Base-by-base conservation (phyloP, 2,113 vertebrate genomes). In the Tricholaema leucomelas region DNA sequence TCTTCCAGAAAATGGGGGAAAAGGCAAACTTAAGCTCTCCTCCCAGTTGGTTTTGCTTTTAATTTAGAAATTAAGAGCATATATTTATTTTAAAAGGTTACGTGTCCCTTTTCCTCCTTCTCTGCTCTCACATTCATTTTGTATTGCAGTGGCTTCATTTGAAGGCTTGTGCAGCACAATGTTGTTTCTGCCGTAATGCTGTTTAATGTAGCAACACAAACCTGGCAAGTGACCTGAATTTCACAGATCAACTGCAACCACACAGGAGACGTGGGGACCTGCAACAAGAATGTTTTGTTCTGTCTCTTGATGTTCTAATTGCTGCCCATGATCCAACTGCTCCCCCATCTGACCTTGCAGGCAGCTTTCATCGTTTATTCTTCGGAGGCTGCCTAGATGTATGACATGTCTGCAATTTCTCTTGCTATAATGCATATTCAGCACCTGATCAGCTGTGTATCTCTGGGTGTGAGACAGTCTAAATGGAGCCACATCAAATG, bases 151-250 rank as follows among this genome's bases (percentile, higher is more conserved):
- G 35, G 36, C 88, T 95, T 94, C 52, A 81, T 92, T 67, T 74
- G 80, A 91, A 94, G 74, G 58, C 80, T 48, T 69, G 79, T 88
- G 79, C 59, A 70, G 74, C 63, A 83, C 90, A 90, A 24, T 56
- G 92, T 94, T 96, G 82, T 90, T 96, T 74, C 91, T 85, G 19
- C 88, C 87, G 87, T 96, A 96, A 97, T 95, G 92, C 89, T 96
- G 96, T 94, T 96, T 96, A 97, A 96, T 97, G 96, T 96, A 96
- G 93, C 96, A 96, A 96, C 93, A 96, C 93, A 96, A 97, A 96
- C 92, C 96, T 97, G 95, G 96, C 96, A 96, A 97, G 95, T 97
- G 96, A 97, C 96, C 96, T 95, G 96, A 96, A 96, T 96, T 97
- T 97, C 96, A 94, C 93, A 97, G 93, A 96, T 97, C 96, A 96